These are phyloP conservation scores for Patella pellucida DNA, from an alignment of 2,888 invertebrate genomes.

Conservation along the genomic window DNA sequence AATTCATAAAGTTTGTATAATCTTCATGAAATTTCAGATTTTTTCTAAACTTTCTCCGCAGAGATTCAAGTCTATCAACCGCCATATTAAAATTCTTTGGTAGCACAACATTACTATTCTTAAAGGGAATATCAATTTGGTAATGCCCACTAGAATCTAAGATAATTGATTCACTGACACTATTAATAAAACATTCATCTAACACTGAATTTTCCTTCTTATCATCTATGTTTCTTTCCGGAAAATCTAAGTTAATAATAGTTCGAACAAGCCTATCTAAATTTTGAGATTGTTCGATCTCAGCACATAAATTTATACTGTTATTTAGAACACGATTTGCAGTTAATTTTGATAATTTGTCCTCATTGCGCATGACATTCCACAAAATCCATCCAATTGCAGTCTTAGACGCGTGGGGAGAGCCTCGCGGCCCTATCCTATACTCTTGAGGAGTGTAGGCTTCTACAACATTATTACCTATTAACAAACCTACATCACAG, in stretches of 20 bases:
- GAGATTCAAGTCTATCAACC: constrained; percentile 5
- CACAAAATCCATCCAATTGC: neutral
- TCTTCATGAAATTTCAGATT: constrained; percentile 17
- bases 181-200: constrained; percentile 23
- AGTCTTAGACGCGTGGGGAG: constrained; percentile 6
- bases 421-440: neutral
- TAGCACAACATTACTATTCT: constrained; percentile 12
- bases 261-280: constrained; percentile 3
- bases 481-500: neutral
- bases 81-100: constrained; percentile 23
- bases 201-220: constrained; percentile 17
- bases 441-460: neutral
- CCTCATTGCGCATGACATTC: neutral
- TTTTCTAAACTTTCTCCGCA: constrained; percentile 5
- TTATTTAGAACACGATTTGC: no score
- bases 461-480: neutral
- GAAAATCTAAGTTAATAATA: constrained; percentile 4
- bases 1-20: constrained; percentile 28
- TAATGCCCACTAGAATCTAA: constrained; percentile 22
- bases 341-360: neutral
- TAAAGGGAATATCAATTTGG: constrained; percentile 20
- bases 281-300: neutral
- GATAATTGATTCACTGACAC: constrained; percentile 15
- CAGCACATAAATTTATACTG: no score
- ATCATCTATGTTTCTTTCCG: neutral